Conservation (phyloP, 2,113 vertebrate species). For the Ellobius talpinus region DNA sequence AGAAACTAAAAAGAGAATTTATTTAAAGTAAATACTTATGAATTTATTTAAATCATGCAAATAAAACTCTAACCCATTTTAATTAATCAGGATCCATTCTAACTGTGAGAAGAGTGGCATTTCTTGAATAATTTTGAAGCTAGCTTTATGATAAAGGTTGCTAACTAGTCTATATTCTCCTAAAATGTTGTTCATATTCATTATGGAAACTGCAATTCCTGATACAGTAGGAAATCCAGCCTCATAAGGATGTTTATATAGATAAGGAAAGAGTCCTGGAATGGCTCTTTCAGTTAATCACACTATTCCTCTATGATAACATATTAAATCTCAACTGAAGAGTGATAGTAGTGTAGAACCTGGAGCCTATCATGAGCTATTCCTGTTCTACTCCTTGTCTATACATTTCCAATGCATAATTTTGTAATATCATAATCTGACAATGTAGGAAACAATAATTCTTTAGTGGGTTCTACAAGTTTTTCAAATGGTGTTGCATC, state of each 20-base stretch:
- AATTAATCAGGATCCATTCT: background rate
- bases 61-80: background rate
- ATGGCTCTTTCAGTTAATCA: conserved; percentile 5
- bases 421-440: conserved; percentile 4
- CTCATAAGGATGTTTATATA: background rate
- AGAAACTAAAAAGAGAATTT: background rate
- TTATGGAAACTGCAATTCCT: background rate
- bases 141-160: background rate
- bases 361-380: background rate
- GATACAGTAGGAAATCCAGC: background rate
- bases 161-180: background rate
- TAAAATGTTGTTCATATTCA: background rate
- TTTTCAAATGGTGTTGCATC: background rate
- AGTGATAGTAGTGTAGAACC: background rate
- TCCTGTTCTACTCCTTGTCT: background rate
- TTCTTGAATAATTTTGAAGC: background rate
- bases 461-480: background rate
- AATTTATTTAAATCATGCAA: background rate
- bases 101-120: background rate
- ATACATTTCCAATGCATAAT: background rate
- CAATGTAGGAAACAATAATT: conserved; percentile 33
- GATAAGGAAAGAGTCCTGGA: background rate
- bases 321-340: background rate
- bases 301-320: background rate
- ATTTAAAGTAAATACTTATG: background rate